Conservation (phyloP, 2,888 invertebrate species). For the Cryptocephalus primarius region DNA sequence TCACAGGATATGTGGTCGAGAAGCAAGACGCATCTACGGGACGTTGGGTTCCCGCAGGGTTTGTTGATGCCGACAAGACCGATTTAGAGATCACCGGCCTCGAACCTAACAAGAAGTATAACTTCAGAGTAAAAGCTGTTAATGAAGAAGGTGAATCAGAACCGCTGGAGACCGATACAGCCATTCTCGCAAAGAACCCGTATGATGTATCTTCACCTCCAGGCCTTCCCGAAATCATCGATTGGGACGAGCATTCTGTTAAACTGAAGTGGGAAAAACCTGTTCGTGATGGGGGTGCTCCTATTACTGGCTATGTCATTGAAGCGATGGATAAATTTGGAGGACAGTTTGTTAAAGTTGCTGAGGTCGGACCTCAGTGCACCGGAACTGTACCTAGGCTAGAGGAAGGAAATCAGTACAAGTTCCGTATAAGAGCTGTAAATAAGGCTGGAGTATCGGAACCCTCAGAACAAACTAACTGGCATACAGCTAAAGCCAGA, state of each 20-base stretch:
- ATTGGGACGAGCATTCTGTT: slow-evolving; percentile 84
- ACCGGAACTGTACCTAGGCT: slow-evolving; percentile 81
- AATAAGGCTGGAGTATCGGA: slow-evolving; percentile 93
- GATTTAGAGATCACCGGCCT: slow-evolving; percentile 80
- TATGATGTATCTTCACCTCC: slow-evolving; percentile 82
- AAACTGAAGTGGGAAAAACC: slow-evolving; percentile 88
- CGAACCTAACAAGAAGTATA: slow-evolving; percentile 91
- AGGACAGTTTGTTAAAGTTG: slow-evolving; percentile 74
- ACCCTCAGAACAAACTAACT: slow-evolving; percentile 83
- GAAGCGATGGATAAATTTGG: slow-evolving; percentile 86
- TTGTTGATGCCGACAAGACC: slow-evolving; percentile 68
- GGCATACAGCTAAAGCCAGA: slow-evolving; percentile 81
- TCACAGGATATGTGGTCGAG: slow-evolving; percentile 85
- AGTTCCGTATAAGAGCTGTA: slow-evolving; percentile 86
- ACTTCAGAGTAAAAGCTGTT: slow-evolving; percentile 93
- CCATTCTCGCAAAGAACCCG: slow-evolving; percentile 93
- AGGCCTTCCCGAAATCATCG: slow-evolving; percentile 81
- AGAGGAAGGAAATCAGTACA: slow-evolving; percentile 91
- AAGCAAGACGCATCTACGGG: slow-evolving; percentile 87
- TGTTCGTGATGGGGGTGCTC: slow-evolving; percentile 82
- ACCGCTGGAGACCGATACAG: slow-evolving; percentile 79
- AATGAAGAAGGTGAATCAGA: slow-evolving; percentile 97
- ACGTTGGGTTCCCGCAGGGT: slow-evolving; percentile 79
- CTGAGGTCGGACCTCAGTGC: slow-evolving; percentile 74
- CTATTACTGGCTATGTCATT: slow-evolving; percentile 85